Evolutionary conservation across 2,888 invertebrate genomes (phyloP).

Genomic region (Iphiclides podalirius): DNA sequence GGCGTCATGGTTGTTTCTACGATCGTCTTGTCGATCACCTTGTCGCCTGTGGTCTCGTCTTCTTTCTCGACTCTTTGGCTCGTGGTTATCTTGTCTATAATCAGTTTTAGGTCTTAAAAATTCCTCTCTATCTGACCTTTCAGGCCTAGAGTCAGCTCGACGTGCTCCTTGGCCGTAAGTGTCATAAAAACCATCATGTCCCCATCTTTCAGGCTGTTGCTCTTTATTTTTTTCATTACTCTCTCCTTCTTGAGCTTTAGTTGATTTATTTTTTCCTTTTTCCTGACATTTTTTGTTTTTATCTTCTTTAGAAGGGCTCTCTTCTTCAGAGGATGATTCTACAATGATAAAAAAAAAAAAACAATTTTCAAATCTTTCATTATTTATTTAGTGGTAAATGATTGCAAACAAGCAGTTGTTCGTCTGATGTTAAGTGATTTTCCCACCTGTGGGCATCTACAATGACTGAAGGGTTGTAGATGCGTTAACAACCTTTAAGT

Average conservation of each 20-base stretch:
- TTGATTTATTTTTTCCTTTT: conserved; percentile 42
- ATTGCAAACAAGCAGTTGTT: too few relatives aligned
- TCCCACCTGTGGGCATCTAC: too few relatives aligned
- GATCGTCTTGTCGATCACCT: conserved; percentile 24
- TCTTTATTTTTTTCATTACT: conserved; percentile 24
- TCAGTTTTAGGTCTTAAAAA: conserved; percentile 41
- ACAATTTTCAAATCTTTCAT: too few relatives aligned
- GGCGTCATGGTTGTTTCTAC: conserved; percentile 16
- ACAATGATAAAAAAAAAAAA: conserved; percentile 28
- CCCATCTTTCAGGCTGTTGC: conserved; percentile 56
- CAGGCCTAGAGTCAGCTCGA: conserved; percentile 43
- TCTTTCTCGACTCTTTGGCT: conserved; percentile 26
- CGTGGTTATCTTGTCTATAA: conserved; percentile 32
- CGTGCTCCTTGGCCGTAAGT: conserved; percentile 63
- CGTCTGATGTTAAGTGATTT: too few relatives aligned
- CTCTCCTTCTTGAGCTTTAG: conserved; percentile 41
- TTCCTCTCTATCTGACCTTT: conserved; percentile 41
- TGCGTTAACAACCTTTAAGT: too few relatives aligned
- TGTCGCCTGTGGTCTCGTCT: conserved; percentile 14
- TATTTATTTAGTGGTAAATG: too few relatives aligned
- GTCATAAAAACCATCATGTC: conserved; percentile 70
- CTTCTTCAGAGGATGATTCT: conserved; percentile 50
- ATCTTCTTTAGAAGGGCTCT: conserved; percentile 36
- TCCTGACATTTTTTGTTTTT: conserved; percentile 43
- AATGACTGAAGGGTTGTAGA: too few relatives aligned